A percentile compares a stretch with the other conserved stretches of the same genome.
Conservation (phyloP, 2,797 vertebrate genomes). For the Clarias fuscus region DNA sequence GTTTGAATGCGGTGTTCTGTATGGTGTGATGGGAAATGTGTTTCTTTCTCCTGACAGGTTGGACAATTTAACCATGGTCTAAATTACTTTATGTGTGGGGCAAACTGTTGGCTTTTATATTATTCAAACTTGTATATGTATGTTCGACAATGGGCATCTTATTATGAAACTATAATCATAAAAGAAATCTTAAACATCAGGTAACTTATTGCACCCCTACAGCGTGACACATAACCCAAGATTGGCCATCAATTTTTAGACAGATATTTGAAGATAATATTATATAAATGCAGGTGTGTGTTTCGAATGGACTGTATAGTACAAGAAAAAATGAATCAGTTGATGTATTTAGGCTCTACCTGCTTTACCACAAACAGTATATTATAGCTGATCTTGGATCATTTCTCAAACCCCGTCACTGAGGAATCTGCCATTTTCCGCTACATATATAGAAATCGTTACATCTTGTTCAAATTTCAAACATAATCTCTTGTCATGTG, state of each 20-base stretch:
- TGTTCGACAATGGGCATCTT: not conserved
- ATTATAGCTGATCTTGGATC: not conserved
- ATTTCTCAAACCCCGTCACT: not conserved
- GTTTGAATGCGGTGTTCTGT: slow-evolving; percentile 28
- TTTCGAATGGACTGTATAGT: not conserved
- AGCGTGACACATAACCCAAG: not conserved
- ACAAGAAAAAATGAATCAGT: not conserved
- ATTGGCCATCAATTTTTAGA: not conserved
- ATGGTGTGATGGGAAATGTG: slow-evolving; percentile 17
- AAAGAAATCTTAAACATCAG: not conserved
- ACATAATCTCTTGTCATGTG: not conserved
- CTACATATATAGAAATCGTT: not conserved
- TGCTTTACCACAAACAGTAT: not conserved
- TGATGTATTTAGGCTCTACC: not conserved
- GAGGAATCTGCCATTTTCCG: not conserved
- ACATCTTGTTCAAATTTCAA: not conserved
- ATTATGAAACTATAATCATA: not conserved
- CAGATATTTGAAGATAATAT: not conserved
- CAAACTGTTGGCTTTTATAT: not conserved
- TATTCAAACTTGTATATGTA: no score
- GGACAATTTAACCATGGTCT: not conserved
- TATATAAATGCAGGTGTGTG: not conserved
- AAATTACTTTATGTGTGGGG: not conserved
- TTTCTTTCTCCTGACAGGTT: not conserved
- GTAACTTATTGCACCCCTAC: not conserved